Percentiles rank a stretch among this genome's conserved stretches.
Conservation (phyloP, 2,113 vertebrate species). For the Ctenomys sociabilis region DNA sequence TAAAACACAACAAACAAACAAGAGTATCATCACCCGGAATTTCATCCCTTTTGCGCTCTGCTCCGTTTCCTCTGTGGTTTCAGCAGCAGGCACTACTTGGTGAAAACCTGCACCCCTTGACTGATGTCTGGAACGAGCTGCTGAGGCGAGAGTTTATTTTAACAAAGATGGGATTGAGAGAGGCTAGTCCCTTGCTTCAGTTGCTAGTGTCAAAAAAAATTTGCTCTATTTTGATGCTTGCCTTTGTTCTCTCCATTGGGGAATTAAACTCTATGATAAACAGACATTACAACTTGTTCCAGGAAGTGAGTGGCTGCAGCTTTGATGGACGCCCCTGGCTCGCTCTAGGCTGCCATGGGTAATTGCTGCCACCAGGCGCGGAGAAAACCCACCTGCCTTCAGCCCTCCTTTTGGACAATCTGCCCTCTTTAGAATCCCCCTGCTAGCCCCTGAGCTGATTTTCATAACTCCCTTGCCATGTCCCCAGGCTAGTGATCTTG, state of each 20-base stretch:
- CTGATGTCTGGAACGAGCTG: constrained; percentile 82
- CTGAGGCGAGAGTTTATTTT: constrained; percentile 76
- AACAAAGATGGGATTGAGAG: constrained; percentile 81
- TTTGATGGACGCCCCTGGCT: constrained; percentile 84
- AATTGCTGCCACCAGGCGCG: constrained; percentile 78
- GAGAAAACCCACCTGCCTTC: constrained; percentile 76
- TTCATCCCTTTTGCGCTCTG: neutral
- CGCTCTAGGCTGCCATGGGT: constrained; percentile 82
- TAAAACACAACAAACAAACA: neutral
- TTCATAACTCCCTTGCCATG: constrained; percentile 81
- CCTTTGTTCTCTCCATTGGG: constrained; percentile 84
- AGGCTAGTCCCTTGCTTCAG: constrained; percentile 79
- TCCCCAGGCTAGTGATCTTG: constrained; percentile 85
- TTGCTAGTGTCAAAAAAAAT: constrained; percentile 86
- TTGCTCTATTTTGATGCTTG: constrained; percentile 83
- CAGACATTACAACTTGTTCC: constrained; percentile 85
- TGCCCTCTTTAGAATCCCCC: constrained; percentile 78
- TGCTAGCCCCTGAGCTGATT: constrained; percentile 79
- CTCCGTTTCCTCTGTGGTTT: constrained; percentile 64
- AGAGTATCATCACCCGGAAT: constrained; percentile 25
- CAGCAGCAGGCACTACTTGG: constrained; percentile 48
- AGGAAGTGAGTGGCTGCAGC: constrained; percentile 75
- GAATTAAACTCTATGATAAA: constrained; percentile 86
- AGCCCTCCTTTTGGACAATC: constrained; percentile 76
- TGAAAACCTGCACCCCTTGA: constrained; percentile 75